Evolutionary conservation across 2,888 invertebrate genomes (phyloP).

Genomic region (Cheilosia vernalis): DNA sequence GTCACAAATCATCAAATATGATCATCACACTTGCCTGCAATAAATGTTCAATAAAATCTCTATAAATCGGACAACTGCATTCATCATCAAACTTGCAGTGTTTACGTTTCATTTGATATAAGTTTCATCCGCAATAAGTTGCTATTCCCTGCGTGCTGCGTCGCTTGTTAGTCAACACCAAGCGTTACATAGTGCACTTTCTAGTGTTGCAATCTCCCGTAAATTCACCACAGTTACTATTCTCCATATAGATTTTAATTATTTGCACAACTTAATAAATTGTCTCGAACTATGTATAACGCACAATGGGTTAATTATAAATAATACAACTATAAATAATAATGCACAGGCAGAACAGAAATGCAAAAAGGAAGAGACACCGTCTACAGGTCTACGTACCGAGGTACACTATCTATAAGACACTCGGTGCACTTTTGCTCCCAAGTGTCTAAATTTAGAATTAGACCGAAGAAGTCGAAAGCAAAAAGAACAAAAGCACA

Average conservation of each 20-base stretch:
- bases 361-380: constrained; percentile 32
- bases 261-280: constrained; percentile 52
- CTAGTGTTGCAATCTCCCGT: constrained; percentile 50
- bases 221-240: constrained; percentile 37
- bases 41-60: constrained; percentile 20
- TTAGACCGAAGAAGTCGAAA: constrained; percentile 39
- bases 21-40: constrained; percentile 17
- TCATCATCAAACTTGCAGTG: constrained; percentile 18
- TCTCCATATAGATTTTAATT: constrained; percentile 41
- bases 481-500: constrained; percentile 40
- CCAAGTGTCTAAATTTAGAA: constrained; percentile 70
- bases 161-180: constrained; percentile 23
- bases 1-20: background rate
- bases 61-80: constrained; percentile 15
- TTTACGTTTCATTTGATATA: constrained; percentile 13
- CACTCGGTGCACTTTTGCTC: constrained; percentile 63
- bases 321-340: constrained; percentile 1
- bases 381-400: constrained; percentile 58
- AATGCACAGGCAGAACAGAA: background rate
- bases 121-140: constrained; percentile 19
- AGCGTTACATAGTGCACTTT: constrained; percentile 20
- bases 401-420: constrained; percentile 58
- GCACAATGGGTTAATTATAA: constrained; percentile 17
- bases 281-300: constrained; percentile 22
- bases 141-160: constrained; percentile 26